Base-by-base conservation (phyloP, 1,140 invertebrate species). In the Campoletis sonorensis region DNA sequence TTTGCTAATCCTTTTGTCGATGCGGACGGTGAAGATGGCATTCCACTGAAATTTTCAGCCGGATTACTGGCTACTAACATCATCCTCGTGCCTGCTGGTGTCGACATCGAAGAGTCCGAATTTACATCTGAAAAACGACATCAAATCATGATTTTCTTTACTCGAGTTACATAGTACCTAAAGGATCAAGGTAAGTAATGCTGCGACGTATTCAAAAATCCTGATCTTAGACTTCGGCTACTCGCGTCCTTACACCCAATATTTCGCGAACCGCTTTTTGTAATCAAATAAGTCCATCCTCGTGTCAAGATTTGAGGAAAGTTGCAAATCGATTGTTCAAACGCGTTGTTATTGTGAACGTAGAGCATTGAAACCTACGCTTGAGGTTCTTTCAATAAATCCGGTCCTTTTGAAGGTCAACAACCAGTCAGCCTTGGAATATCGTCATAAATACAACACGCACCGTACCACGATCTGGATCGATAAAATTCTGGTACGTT, bases 401-500 rank as follows among this genome's bases (percentile, higher is more conserved):
- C 3, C 7, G 15, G 16, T 58, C n/a, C 13, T 64, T 64, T 45
- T 26, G 45, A 49, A 51, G 72, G 72, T 75, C 49, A 77, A 64
- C 27, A 77, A 61, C 73, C 54, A 13, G 54, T 61, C 73, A 54
- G 18, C 73, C 73, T 77, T 61, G 61, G 51, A 33, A 49, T 26
- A 21, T 3, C 33, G 33, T 49, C 72, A 21, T 23, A 37, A 15
- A 27, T 26, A 18, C n/a, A n/a, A 54, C 16, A 54, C n/a, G 51
- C 61, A 64, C 61, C 23, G 49, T n/a, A n/a, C 30, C 54, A 27
- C n/a, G 73, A 77, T 77, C 54, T 37, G 54, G 73, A 77, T 61
- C 73, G 54, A 61, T 16, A 21, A 13, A 27, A 33, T 33, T 26
- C 15, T 61, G 72, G 51, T 54, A 45, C 8, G 51, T 61, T 77